phyloP scores from a whole-genome alignment of 2,113 vertebrate species.

The Fregetta grallaria region DNA sequence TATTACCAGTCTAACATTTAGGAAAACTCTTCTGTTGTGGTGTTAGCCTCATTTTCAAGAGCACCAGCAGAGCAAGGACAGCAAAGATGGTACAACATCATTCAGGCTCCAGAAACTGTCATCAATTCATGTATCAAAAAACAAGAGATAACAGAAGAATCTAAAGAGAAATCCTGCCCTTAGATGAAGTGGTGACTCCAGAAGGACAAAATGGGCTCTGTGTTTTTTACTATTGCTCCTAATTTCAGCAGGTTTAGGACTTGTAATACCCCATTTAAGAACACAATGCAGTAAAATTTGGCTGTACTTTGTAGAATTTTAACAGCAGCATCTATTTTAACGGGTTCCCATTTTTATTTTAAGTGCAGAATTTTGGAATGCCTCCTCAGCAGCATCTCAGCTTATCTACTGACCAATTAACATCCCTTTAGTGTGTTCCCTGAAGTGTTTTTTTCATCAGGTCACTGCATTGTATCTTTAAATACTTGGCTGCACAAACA shows the following conservation, averaged over 20 bases:
- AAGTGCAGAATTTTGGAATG: background rate
- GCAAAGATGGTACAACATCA: background rate
- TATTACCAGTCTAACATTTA: background rate
- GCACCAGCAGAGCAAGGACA: background rate
- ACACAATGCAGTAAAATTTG: background rate
- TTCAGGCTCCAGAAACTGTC: background rate
- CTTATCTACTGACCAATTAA: background rate
- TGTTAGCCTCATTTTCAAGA: background rate
- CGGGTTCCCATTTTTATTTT: background rate
- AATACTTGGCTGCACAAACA: background rate
- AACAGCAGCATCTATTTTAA: background rate
- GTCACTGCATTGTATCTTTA: background rate
- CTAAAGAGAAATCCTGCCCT: background rate
- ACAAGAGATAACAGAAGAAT: background rate
- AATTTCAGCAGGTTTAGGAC: background rate
- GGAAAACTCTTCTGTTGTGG: background rate
- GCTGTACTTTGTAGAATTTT: background rate
- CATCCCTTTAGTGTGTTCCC: background rate
- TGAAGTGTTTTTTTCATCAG: background rate
- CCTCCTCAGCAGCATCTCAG: background rate
- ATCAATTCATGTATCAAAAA: background rate
- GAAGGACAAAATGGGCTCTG: background rate
- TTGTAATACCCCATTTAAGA: background rate
- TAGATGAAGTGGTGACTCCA: background rate
- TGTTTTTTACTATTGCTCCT: background rate